Evolutionary conservation across 1,140 invertebrate species (phyloP), one percentile per base, ranked within the genome.

Genomic region (Trichomalopsis sarcophagae): DNA sequence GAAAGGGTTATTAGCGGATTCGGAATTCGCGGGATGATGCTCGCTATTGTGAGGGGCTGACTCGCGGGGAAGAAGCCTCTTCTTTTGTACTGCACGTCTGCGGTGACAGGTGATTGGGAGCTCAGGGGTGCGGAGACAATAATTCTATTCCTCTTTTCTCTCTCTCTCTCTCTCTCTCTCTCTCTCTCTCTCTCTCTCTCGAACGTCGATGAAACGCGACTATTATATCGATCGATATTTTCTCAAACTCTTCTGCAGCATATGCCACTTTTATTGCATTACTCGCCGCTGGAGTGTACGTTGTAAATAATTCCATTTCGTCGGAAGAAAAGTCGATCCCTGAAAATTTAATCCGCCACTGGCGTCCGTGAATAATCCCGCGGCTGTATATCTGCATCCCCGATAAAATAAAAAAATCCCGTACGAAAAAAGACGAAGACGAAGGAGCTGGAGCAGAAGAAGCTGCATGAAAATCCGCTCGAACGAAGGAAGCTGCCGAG

Each of bases 1-100:
- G n/a, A 89, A 89, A 87, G 88, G 87, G 85, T 89, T 89, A 89
- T 87, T 88, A 86, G 81, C 69, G 84, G 84, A 86, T 84, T 87
- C 81, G 84, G 87, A 84, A 87, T 82, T 74, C 83, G 84, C 78
- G 86, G 76, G 30, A 62, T 62, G 55, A 62, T 62, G 55, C 21
- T n/a, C 21, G 55, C 55, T 62, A 21, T 62, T 62, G 21, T 62
- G 17, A 55, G 50, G 17, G 50, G 0, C 50, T 55, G 13, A 55
- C 50, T 55, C 55, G 55, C 14, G 55, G 55, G 55, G 17, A 62
- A n/a, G 55, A 62, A 62, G 55, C 2, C 55, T 62, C n/a, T 62
- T 62, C 55, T 62, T 62, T 62, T 62, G 55, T 62, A 7, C 14
- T 62, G 5, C 55, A n/a, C 50, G 50, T 14, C 13, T 17, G 55